Base-by-base conservation (phyloP, 2,888 invertebrate species). In the Orchesella flavescens region DNA sequence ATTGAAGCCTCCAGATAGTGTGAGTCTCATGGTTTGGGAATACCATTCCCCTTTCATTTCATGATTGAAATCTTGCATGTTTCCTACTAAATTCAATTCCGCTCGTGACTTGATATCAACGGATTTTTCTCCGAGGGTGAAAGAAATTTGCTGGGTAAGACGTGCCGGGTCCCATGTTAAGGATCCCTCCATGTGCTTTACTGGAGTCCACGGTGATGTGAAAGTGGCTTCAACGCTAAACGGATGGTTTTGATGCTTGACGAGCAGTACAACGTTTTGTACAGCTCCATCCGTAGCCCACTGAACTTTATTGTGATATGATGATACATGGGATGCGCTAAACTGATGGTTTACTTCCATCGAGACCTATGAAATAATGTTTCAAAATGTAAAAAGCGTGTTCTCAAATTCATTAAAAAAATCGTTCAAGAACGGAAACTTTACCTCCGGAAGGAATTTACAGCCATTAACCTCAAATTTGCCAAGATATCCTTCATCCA, bases 391-490 rank as follows among this genome's bases (percentile, higher is more conserved):
- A n/a, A n/a, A n/a, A n/a, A n/a, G n/a, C n/a, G n/a, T n/a, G n/a
- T n/a, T n/a, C n/a, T n/a, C n/a, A 7, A 7, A 55, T n/a, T 55
- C n/a, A 55, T 55, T 17, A n/a, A 15, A 21, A 59, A 59, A 59
- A 59, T 1, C 13, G 13, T 59, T 59, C 1, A 43, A 65, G 23
- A 17, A 17, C n/a, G 57, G 1, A 21, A 1, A 57, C 17, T 55
- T 49, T 81, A 87, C 87, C 72, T 85, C 61, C 17, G 87, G 87
- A 19, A 87, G 75, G 12, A 79, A 71, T 1, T 66, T 59, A 68
- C 86, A 87, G 9, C 88, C 87, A 21, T 59, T 79, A 21, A 87
- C 85, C 4, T 83, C 66, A 34, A 86, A 17, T 71, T 78, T 76
- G 1, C 77, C 77, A 44, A 65, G 34, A 44, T 80, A 81, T 4